Evolutionary conservation across 2,113 vertebrate genomes (phyloP), one percentile per base, ranked within the genome.

Genomic region (Nibea albiflora): DNA sequence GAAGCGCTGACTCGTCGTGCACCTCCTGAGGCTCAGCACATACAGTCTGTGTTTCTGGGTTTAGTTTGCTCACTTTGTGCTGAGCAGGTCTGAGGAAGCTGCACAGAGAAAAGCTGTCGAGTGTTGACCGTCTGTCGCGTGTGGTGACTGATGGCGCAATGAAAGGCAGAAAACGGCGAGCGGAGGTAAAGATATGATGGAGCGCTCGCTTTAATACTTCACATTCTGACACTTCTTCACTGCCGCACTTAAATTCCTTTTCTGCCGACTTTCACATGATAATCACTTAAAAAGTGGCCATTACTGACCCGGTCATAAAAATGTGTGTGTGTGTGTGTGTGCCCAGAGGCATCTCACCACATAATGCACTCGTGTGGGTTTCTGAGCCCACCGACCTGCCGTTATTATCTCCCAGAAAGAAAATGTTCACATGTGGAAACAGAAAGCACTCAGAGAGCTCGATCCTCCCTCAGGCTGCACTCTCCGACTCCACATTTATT

Each of bases 331-430:
- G 35, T 0, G 14, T 54, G 24, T 62, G 19, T 17, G 22, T 44
- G 31, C 71, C 71, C 61, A 3, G 60, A 82, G 81, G 73, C 68
- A 6, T 54, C 69, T 20, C 46, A 1, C 67, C 74, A 65, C 67
- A 68, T 65, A 73, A 85, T 73, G 78, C 39, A 2, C 58, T 19
- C 35, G 81, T 81, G 83, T 87, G 78, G 58, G 80, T 79, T 85
- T 81, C 50, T 11, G 5, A 69, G 68, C 22, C 54, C 17, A 39
- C 60, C 50, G 0, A 68, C 12, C 62, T 57, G 66, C 66, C 20
- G 24, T 73, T 52, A 79, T 87, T 78, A 66, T 83, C 63, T 70
- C 67, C 11, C 52, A 61, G 78, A 64, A 22, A 81, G 82, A 73
- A 82, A 75, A 0, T 42, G 31, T 52, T 61, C 78, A 81, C 46